phyloP scores from a whole-genome alignment of 1,140 invertebrate genomes.

The Ostrea edulis region DNA sequence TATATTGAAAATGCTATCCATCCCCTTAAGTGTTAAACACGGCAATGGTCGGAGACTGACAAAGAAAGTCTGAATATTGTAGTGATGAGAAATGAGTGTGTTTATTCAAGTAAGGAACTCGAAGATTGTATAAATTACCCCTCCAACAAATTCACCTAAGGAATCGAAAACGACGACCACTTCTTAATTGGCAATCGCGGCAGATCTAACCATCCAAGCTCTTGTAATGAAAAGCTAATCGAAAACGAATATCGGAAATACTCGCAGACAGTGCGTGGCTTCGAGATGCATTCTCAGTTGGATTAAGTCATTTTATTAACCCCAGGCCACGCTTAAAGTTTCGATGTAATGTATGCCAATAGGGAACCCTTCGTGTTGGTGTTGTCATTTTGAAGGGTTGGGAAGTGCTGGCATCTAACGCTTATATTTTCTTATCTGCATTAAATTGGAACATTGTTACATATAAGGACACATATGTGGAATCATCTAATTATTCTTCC shows the following conservation, averaged over 20 bases:
- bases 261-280: slow-evolving; percentile 13
- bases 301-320: slow-evolving; percentile 34
- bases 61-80: not conserved
- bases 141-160: slow-evolving; percentile 11
- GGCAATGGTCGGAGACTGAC: too few relatives aligned
- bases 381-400: not conserved
- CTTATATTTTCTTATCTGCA: not conserved
- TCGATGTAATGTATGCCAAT: not conserved
- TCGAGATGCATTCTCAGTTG: slow-evolving; percentile 17
- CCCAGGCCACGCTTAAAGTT: not conserved
- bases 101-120: slow-evolving; percentile 18
- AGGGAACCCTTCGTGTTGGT: not conserved
- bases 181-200: slow-evolving; percentile 22
- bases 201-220: not conserved
- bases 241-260: slow-evolving; percentile 27
- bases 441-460: not conserved
- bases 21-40: too few relatives aligned
- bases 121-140: slow-evolving; percentile 18
- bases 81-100: slow-evolving; percentile 5
- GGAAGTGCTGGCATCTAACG: not conserved
- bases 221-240: slow-evolving; percentile 12
- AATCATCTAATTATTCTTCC: not conserved
- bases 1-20: too few relatives aligned
- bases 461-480: not conserved
- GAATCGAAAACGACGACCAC: slow-evolving; percentile 14